These are phyloP conservation scores for Hexactinellida sp. DNA, from an alignment of 37 sponge, comb jelly and placozoan genomes.

Conservation along the genomic window DNA sequence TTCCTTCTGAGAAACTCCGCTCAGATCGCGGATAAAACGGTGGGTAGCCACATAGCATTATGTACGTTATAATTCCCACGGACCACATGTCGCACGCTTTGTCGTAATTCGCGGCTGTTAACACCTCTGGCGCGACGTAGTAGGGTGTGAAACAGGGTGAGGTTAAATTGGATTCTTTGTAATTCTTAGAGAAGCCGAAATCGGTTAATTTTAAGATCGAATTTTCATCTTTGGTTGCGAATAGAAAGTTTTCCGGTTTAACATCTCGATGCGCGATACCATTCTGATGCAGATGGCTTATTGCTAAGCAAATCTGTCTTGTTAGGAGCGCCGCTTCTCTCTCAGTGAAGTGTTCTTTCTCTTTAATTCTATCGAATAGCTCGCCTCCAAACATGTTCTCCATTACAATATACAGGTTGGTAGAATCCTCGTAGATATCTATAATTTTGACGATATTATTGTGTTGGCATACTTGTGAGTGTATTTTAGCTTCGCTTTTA, in stretches of 20 bases:
- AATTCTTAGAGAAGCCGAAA: constrained; percentile 14
- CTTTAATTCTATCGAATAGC: constrained; percentile 7
- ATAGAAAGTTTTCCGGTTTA: not conserved
- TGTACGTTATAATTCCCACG: not conserved
- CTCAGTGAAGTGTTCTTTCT: not conserved
- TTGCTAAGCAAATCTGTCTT: constrained; percentile 7
- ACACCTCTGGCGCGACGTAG: constrained; percentile 3
- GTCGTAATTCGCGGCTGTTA: not conserved
- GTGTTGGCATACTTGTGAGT: constrained; percentile 3
- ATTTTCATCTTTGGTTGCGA: constrained; percentile 13
- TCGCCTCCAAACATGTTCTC: not conserved
- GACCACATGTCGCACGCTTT: constrained; percentile 13
- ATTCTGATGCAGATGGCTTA: not conserved
- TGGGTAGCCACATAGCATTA: not conserved
- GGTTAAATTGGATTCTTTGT: not conserved
- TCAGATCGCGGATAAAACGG: not conserved
- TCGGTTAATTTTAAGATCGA: not conserved
- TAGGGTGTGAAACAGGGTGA: constrained; percentile 1
- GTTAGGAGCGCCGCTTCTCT: not conserved
- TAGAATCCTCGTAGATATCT: not conserved
- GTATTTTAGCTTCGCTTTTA: not conserved
- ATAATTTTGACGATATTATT: not conserved
- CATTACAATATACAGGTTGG: not conserved
- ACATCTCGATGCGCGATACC: constrained; percentile 6
- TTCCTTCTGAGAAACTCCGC: not conserved